Conservation (phyloP, 2,113 vertebrate genomes). For the Eurypyga helias region DNA sequence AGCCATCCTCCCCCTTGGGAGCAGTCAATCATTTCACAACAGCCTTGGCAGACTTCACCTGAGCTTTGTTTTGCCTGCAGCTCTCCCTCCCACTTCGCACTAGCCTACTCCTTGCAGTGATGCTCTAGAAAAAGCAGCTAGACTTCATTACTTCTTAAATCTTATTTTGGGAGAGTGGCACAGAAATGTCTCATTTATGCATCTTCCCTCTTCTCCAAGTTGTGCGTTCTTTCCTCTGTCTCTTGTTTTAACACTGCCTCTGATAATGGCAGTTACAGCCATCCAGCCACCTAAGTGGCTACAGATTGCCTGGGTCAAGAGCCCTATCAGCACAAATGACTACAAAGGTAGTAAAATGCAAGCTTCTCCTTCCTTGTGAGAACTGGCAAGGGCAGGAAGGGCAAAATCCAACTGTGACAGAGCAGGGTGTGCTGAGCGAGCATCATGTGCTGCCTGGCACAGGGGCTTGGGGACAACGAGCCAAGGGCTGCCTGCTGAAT, state of each 20-base stretch:
- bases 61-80: neutral
- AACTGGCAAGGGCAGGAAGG: neutral
- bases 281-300: neutral
- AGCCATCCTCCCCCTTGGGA: neutral
- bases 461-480: rapidly evolving
- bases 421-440: neutral
- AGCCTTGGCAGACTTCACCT: neutral
- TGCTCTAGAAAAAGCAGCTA: neutral
- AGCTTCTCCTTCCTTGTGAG: neutral
- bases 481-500: neutral
- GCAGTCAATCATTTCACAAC: neutral
- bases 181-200: neutral
- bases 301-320: neutral
- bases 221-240: neutral
- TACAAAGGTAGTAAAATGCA: neutral
- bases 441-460: neutral
- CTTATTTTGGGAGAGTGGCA: neutral
- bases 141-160: neutral
- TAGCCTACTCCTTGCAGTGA: neutral
- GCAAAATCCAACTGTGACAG: neutral
- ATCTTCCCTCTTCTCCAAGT: neutral
- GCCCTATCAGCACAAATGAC: neutral
- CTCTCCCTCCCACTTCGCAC: neutral
- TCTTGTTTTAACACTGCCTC: neutral
- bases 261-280: neutral